These are phyloP conservation scores for Syngnathoides biaculeatus DNA, from an alignment of 2,113 vertebrate species.

Conservation along the genomic window DNA sequence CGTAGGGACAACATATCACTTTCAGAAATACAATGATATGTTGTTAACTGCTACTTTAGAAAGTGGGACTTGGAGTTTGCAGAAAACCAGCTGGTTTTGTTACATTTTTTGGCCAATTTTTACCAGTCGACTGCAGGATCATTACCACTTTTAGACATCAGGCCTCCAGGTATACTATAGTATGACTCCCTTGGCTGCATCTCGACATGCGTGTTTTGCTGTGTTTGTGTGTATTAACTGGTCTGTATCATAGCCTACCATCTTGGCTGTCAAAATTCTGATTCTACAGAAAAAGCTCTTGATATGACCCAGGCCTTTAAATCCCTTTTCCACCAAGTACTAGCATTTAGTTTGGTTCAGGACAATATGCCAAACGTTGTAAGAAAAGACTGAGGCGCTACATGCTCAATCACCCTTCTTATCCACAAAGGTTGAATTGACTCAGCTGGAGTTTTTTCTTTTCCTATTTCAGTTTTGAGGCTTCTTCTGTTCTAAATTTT, in stretches of 20 bases:
- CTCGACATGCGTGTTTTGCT: constrained; percentile 22
- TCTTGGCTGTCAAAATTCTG: constrained; percentile 51
- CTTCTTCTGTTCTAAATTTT: not conserved
- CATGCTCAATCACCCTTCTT: no score
- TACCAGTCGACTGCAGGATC: constrained; percentile 33
- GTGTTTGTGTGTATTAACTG: constrained; percentile 45
- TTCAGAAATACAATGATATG: constrained; percentile 28
- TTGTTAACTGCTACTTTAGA: constrained; percentile 33
- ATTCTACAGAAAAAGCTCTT: constrained; percentile 49
- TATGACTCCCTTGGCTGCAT: constrained; percentile 35
- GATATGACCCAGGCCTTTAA: constrained; percentile 38
- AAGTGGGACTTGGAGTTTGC: constrained; percentile 18
- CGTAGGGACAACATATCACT: constrained; percentile 18
- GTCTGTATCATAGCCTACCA: constrained; percentile 46
- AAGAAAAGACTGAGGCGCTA: not conserved
- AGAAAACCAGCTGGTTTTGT: constrained; percentile 31
- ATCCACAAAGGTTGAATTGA: no score
- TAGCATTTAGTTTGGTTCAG: not conserved
- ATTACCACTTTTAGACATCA: constrained; percentile 31
- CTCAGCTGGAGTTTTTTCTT: no score
- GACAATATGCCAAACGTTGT: not conserved
- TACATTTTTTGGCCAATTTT: constrained; percentile 34
- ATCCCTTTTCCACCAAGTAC: not conserved
- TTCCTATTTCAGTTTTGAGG: no score
- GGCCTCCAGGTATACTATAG: constrained; percentile 11